These are phyloP conservation scores for Dromiciops gliroides DNA, from an alignment of 2,113 vertebrate species.

Conservation along the genomic window DNA sequence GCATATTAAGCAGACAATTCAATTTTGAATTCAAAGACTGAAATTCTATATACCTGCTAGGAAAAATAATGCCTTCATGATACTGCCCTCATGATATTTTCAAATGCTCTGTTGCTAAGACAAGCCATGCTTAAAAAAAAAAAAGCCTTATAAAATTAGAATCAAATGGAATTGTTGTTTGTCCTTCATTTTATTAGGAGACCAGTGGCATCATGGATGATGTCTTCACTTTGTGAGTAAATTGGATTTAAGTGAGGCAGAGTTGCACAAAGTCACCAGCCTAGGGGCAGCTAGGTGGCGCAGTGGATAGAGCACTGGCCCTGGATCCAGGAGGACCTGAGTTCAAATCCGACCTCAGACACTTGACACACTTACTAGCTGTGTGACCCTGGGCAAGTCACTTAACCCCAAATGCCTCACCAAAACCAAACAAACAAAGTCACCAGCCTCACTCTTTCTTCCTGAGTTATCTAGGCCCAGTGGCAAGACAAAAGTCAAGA, in stretches of 20 bases:
- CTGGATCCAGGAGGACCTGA: no score
- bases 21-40: conserved; percentile 16
- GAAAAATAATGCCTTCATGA: conserved; percentile 12
- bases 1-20: background rate
- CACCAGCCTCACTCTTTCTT: background rate
- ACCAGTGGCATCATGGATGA: background rate
- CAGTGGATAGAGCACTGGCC: no score
- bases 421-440: no score
- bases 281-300: no score
- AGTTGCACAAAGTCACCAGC: background rate
- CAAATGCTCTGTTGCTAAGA: background rate
- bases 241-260: background rate
- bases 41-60: background rate
- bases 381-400: no score
- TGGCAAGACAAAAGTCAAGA: background rate
- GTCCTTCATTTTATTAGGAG: background rate
- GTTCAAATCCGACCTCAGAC: no score
- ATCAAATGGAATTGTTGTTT: background rate
- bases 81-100: background rate
- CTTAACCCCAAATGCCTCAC: no score
- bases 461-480: background rate
- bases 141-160: background rate
- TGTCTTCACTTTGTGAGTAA: background rate
- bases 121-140: conserved; percentile 13
- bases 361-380: no score